A percentile compares a stretch with the other conserved stretches of the same genome.
phyloP scores from a whole-genome alignment of 37 sponge, comb jelly and placozoan genomes.

The Halisarca cf. caerulea region DNA sequence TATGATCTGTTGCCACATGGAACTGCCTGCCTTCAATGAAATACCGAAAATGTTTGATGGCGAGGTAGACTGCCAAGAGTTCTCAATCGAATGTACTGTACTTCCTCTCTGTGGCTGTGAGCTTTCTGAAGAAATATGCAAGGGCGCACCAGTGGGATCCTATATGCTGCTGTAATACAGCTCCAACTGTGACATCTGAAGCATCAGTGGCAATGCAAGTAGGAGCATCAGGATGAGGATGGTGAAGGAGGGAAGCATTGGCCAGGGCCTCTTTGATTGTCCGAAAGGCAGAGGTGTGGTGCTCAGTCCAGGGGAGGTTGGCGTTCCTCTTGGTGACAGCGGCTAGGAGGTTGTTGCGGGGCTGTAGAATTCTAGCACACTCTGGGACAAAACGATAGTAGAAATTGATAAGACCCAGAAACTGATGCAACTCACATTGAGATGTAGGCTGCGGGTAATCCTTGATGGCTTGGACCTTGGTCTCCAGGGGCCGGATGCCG shows the following conservation, averaged over 20 bases:
- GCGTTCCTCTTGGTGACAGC: not conserved
- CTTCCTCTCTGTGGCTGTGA: not conserved
- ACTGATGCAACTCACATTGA: not conserved
- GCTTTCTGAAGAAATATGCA: conserved; percentile 1
- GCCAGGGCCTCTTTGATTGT: not conserved
- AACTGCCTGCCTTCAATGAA: too few species aligned
- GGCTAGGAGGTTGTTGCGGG: not conserved
- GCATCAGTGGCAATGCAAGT: not conserved
- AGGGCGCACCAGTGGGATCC: not conserved
- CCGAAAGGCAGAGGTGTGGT: not conserved
- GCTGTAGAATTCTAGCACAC: not conserved
- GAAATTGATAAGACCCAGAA: not conserved
- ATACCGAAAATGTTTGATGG: too few species aligned
- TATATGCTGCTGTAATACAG: not conserved
- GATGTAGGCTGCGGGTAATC: not conserved
- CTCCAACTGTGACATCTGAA: not conserved
- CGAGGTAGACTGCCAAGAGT: conserved; percentile 31
- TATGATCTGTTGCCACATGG: too few species aligned
- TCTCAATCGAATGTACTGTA: conserved; percentile 58
- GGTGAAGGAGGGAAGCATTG: not conserved
- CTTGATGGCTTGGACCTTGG: not conserved
- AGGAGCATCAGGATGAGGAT: not conserved
- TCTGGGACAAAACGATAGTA: not conserved
- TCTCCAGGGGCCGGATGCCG: not conserved
- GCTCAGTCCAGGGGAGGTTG: not conserved